phyloP scores from a whole-genome alignment of 2,113 vertebrate species.

The Potamarius usumacintae region DNA sequence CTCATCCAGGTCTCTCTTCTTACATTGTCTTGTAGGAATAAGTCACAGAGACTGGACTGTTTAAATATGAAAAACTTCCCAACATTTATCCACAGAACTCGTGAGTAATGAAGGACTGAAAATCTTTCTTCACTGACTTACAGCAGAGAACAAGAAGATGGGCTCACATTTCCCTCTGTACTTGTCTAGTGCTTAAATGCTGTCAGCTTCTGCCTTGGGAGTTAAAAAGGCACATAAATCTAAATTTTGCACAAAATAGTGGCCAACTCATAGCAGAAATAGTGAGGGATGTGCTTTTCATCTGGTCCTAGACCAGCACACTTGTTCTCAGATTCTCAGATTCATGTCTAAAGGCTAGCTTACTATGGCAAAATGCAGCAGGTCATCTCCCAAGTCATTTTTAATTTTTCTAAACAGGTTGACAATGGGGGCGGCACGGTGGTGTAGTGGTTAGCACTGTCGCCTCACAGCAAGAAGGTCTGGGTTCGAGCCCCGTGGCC shows the following conservation, averaged over 20 bases:
- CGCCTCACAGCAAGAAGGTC: no score
- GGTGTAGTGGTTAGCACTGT: no score
- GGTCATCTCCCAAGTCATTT: no score
- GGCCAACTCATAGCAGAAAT: not conserved
- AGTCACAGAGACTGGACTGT: not conserved
- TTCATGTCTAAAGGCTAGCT: no score
- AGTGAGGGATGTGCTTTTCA: not conserved
- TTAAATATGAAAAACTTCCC: not conserved
- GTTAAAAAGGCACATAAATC: constrained; percentile 36
- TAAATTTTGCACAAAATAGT: not conserved
- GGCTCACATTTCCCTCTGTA: constrained; percentile 91
- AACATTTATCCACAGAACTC: not conserved
- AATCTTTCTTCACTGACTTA: constrained; percentile 65
- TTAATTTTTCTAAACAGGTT: no score
- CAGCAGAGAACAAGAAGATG: constrained; percentile 88
- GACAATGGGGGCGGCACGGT: no score
- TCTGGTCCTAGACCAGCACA: no score
- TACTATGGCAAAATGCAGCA: no score
- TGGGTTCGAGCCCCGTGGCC: no score
- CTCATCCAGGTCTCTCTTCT: not conserved
- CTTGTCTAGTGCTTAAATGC: constrained; percentile 81
- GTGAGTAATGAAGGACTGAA: not conserved
- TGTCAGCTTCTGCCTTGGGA: constrained; percentile 87
- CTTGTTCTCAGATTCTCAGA: no score
- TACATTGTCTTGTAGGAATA: not conserved